phyloP scores from a whole-genome alignment of 2,888 invertebrate genomes.

The Achlya flavicornis region DNA sequence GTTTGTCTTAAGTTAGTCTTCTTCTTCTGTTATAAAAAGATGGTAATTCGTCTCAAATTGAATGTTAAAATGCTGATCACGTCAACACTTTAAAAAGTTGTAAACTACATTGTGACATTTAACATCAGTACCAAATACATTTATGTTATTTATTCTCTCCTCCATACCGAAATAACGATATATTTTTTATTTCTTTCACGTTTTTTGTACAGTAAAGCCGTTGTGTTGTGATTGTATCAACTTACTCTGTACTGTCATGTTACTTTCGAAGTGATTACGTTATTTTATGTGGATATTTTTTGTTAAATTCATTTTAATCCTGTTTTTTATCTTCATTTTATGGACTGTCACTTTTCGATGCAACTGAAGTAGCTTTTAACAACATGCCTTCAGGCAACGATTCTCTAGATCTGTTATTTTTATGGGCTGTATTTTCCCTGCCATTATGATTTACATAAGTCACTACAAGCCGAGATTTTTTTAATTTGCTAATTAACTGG shows the following conservation, averaged over 20 bases:
- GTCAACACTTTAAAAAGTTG: not conserved
- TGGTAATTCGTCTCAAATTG: not conserved
- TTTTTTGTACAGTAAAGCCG: conserved; percentile 29
- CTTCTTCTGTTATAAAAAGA: too few relatives aligned
- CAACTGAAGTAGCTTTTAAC: not conserved
- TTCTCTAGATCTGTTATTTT: not conserved
- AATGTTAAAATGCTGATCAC: conserved; percentile 3
- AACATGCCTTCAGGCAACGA: not conserved
- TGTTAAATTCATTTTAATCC: conserved; percentile 35
- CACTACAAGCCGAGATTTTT: not conserved
- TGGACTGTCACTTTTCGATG: not conserved
- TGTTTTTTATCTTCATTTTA: conserved; percentile 23
- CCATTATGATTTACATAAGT: not conserved
- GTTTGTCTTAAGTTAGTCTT: too few relatives aligned
- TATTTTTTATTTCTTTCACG: conserved; percentile 34
- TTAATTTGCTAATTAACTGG: not conserved
- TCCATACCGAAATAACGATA: conserved; percentile 1
- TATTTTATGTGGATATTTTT: conserved; percentile 42
- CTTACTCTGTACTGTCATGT: conserved; percentile 15
- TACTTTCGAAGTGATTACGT: conserved; percentile 46
- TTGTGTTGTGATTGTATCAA: conserved; percentile 32
- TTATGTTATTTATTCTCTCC: conserved; percentile 1
- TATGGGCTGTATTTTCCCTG: not conserved
- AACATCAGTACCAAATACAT: not conserved
- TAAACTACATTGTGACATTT: conserved; percentile 9